Base-by-base conservation (phyloP, 2,797 vertebrate species). In the Hemibagrus guttatus region DNA sequence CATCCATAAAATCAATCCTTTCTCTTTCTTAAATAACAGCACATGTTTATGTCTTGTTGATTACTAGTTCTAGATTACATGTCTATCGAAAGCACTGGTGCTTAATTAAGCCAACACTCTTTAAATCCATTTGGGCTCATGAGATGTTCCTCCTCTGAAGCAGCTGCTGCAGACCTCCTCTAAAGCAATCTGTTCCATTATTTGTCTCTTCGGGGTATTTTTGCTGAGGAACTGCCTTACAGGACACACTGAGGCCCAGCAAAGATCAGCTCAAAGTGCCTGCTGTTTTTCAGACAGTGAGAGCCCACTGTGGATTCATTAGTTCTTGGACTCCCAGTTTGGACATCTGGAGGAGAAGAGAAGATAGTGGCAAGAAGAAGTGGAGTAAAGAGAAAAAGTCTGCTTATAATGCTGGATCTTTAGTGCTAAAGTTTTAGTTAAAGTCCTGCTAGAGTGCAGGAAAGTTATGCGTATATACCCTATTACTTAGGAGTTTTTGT, bases 271-370 rank as follows among this genome's bases (percentile, higher is more conserved):
- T 68, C 56, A 26, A 79, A 75, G 26, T 71, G 68, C 59, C 80
- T 35, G 21, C 54, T 76, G 72, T 78, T 84, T 16, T 86, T 83
- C 85, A 82, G 52, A 68, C 63, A 68, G 39, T 7, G 0, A 6
- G 7, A 84, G 86, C 81, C 81, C 54, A 84, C 81, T 61, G 74
- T 87, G 86, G 75, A 84, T 71, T 84, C 81, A 87, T 84, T 87
- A 87, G 63, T 23, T 74, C 19, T 83, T 49, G 52, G 61, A 58
- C 35, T 66, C 64, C 13, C 31, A 49, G 85, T 64, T 31, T 74
- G 79, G 61, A 61, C 85, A 66, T 75, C 85, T 82, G 81, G 7
- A 35, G 9, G 14, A 35, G 9, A 59, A 69, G 49, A 61, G 61
- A 23, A 58, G 54, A 42, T 19, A 61, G 54, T 19, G 31, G 21